phyloP scores from a whole-genome alignment of 2,113 vertebrate species.

The Toxotes chatareus region DNA sequence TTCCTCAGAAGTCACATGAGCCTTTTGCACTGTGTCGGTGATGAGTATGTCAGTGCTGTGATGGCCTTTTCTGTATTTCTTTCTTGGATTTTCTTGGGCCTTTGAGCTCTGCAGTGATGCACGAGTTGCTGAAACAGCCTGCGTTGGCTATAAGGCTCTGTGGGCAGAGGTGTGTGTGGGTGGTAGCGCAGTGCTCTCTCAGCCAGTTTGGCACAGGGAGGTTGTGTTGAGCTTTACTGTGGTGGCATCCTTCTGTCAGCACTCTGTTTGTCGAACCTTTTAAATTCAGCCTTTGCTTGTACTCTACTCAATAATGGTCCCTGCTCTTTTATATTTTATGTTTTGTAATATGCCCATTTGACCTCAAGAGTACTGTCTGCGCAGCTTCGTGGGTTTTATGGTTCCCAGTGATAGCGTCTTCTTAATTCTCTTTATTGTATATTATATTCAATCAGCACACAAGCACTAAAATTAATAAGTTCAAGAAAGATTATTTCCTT shows the following conservation, averaged over 20 bases:
- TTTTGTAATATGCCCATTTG: constrained; percentile 23
- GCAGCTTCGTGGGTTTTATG: not conserved
- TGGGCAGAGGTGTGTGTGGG: constrained; percentile 79
- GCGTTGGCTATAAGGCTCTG: constrained; percentile 66
- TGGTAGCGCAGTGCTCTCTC: constrained; percentile 66
- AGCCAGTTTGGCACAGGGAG: constrained; percentile 76
- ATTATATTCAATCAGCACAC: not conserved
- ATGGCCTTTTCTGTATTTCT: not conserved
- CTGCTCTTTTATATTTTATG: not conserved
- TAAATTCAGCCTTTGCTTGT: constrained; percentile 34
- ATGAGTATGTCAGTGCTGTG: not conserved
- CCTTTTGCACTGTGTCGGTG: constrained; percentile 2
- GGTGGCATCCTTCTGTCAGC: constrained; percentile 75
- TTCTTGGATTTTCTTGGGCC: constrained; percentile 10
- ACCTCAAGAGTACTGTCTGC: constrained; percentile 4
- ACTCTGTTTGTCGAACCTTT: constrained; percentile 42
- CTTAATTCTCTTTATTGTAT: not conserved
- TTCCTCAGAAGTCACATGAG: not conserved
- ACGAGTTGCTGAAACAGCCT: constrained; percentile 71
- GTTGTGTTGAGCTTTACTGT: constrained; percentile 65
- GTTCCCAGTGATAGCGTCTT: not conserved
- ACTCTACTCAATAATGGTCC: not conserved
- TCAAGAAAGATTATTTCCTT: not conserved
- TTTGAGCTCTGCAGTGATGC: constrained; percentile 56
- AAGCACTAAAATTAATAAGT: not conserved